phyloP scores from a whole-genome alignment of 2,888 invertebrate genomes.

The Hymenopus coronatus region DNA sequence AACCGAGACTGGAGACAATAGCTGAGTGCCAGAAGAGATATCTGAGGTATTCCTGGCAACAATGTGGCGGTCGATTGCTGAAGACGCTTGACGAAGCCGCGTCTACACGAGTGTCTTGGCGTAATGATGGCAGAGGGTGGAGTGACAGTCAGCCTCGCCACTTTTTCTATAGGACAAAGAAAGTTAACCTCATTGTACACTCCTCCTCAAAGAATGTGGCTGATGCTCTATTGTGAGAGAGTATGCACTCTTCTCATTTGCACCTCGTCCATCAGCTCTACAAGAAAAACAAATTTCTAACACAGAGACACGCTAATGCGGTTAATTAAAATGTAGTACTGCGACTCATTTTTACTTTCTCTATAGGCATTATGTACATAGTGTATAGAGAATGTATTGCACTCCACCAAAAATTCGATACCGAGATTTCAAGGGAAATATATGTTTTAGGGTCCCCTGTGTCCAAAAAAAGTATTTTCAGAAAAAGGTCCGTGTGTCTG shows the following conservation, averaged over 20 bases:
- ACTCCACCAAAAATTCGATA: no score
- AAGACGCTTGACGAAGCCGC: not conserved
- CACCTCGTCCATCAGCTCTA: no score
- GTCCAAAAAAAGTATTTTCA: no score
- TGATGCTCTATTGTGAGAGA: not conserved
- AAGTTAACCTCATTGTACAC: not conserved
- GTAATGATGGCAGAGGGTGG: not conserved
- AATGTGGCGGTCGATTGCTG: not conserved
- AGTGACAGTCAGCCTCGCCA: not conserved
- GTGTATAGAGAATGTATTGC: no score
- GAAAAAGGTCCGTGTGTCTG: no score
- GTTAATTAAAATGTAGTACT: no score
- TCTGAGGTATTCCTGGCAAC: not conserved
- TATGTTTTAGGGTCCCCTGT: no score
- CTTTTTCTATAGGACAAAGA: not conserved
- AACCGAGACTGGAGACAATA: not conserved
- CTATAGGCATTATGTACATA: no score
- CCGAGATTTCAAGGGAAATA: no score
- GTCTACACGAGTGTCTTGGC: not conserved
- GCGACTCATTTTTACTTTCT: no score
- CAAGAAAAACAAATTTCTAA: no score
- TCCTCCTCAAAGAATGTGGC: not conserved
- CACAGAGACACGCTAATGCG: no score
- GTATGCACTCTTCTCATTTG: not conserved
- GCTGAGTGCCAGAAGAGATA: slow-evolving; percentile 32